Evolutionary conservation across 2,797 vertebrate genomes (phyloP).

Genomic region (Ispidina lecontei): DNA sequence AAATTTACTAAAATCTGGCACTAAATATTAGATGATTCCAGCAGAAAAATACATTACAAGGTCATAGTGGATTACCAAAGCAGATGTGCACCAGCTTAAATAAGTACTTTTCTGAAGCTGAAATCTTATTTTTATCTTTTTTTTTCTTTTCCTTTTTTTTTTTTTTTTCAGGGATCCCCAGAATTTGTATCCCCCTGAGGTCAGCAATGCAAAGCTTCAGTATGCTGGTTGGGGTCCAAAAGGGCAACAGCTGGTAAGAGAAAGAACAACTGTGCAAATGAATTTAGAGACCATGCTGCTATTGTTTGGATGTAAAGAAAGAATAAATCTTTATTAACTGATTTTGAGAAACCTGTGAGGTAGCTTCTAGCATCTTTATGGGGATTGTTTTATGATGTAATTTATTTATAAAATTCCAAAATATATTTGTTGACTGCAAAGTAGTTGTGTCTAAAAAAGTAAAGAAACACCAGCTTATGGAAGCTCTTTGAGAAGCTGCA

Average conservation of each 20-base stretch:
- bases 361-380: background rate
- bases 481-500: constrained; percentile 3
- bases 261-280: background rate
- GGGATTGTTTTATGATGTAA: background rate
- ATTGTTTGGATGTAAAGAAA: background rate
- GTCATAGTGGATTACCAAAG: background rate
- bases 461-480: background rate
- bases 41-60: background rate
- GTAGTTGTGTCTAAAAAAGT: background rate
- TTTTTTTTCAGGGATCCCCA: constrained; percentile 86
- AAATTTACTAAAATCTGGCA: background rate
- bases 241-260: constrained; percentile 96
- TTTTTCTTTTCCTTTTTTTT: background rate
- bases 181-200: constrained; percentile 91
- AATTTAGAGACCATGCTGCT: background rate
- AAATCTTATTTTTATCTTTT: constrained; percentile 30
- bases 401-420: background rate
- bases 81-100: background rate
- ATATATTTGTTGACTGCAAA: background rate
- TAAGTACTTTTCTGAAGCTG: background rate
- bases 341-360: background rate
- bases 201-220: constrained; percentile 89
- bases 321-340: background rate
- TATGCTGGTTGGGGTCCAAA: constrained; percentile 96
- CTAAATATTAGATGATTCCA: background rate